Percentiles rank a stretch among this genome's conserved stretches.
phyloP scores from a whole-genome alignment of 2,113 vertebrate genomes.

The Trachemys scripta region DNA sequence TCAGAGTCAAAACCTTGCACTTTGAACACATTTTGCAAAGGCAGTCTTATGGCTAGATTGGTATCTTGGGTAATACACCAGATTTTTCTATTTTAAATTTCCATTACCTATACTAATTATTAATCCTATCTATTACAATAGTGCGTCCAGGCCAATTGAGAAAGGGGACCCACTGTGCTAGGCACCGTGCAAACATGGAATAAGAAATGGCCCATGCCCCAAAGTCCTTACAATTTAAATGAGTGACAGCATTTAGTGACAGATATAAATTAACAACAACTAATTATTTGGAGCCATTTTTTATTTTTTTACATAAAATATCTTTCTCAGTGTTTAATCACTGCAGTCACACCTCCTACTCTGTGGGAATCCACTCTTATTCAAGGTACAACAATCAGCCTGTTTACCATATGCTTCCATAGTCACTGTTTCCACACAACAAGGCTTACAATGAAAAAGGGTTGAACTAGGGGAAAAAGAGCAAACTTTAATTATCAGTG shows the following conservation, averaged over 20 bases:
- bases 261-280: not conserved
- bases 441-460: slow-evolving; percentile 9
- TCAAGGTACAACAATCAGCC: slow-evolving; percentile 18
- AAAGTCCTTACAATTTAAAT: not conserved
- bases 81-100: not conserved
- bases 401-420: slow-evolving; percentile 19
- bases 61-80: rapidly evolving
- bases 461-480: not conserved
- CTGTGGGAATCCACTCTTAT: not conserved
- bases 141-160: not conserved
- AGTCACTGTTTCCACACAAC: slow-evolving; percentile 27
- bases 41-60: not conserved
- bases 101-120: not conserved
- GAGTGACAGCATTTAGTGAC: not conserved
- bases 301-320: not conserved
- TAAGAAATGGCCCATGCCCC: no score
- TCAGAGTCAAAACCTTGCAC: not conserved
- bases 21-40: not conserved
- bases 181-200: no score
- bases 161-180: not conserved
- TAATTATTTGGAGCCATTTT: not conserved
- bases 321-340: not conserved
- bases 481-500: not conserved
- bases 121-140: not conserved
- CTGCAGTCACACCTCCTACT: slow-evolving; percentile 4